These are phyloP conservation scores for Notamacropus eugenii DNA, from an alignment of 2,797 vertebrate species.

Conservation along the genomic window DNA sequence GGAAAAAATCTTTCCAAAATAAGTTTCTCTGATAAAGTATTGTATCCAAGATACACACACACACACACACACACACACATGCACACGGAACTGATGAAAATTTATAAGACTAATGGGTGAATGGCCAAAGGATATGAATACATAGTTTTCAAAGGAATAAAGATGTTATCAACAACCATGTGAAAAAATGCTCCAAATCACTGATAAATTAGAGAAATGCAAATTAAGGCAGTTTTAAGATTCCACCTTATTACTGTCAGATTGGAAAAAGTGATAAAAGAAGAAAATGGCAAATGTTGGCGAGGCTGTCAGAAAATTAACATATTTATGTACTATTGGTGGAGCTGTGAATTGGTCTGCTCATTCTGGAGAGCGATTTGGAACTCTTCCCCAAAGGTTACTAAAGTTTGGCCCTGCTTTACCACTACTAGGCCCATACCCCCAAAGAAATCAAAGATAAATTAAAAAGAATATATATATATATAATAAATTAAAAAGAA, in stretches of 20 bases:
- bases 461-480: not conserved
- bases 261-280: not conserved
- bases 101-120: not conserved
- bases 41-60: not conserved
- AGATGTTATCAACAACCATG: not conserved
- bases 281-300: not conserved
- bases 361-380: not conserved
- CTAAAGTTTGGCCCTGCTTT: not conserved
- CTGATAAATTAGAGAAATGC: not conserved
- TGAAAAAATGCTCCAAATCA: not conserved
- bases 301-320: not conserved
- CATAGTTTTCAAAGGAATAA: not conserved
- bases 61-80: not conserved
- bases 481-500: too few species aligned
- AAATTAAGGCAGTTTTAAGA: not conserved
- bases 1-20: not conserved
- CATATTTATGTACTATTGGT: not conserved
- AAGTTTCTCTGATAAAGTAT: not conserved
- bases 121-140: not conserved
- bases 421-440: not conserved
- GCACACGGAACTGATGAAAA: not conserved
- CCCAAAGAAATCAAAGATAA: not conserved
- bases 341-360: not conserved
- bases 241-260: not conserved
- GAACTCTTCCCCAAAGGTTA: not conserved